These are phyloP conservation scores for Ips nitidus DNA, from an alignment of 1,140 invertebrate species.

Conservation along the genomic window DNA sequence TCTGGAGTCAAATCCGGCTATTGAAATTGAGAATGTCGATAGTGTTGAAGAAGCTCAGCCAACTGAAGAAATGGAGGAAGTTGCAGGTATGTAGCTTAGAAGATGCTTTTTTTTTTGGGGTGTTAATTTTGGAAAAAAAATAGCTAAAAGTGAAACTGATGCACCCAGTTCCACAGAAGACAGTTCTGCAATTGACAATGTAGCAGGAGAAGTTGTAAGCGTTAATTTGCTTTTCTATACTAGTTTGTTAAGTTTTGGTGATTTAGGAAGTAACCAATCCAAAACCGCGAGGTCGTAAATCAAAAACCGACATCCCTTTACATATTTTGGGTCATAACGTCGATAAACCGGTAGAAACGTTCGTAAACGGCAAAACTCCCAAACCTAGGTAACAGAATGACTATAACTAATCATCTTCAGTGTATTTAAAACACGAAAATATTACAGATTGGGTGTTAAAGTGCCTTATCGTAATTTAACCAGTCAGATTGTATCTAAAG, in stretches of 20 bases:
- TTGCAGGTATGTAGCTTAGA: neutral
- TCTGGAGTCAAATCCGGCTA: constrained; percentile 14
- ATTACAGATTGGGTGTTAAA: constrained; percentile 49
- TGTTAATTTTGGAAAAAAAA: neutral
- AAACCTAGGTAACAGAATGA: constrained; percentile 25
- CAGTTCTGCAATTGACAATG: too few relatives aligned
- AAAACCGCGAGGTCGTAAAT: constrained; percentile 31
- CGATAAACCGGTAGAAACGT: constrained; percentile 38
- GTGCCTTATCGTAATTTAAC: constrained; percentile 54
- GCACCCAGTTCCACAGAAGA: neutral
- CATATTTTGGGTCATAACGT: constrained; percentile 42
- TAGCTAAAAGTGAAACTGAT: neutral
- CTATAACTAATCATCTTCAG: neutral
- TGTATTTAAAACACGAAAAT: neutral
- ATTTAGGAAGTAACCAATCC: constrained; percentile 1
- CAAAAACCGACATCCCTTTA: constrained; percentile 38
- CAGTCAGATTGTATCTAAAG: constrained; percentile 55
- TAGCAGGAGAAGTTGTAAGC: too few relatives aligned
- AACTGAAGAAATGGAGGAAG: neutral
- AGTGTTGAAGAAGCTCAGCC: neutral
- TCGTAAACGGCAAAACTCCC: constrained; percentile 38
- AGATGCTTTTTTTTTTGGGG: neutral
- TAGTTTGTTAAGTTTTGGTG: too few relatives aligned
- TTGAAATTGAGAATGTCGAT: constrained; percentile 31
- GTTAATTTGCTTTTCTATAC: too few relatives aligned